Conservation (phyloP, 2,888 invertebrate genomes). For the Empis livida region DNA sequence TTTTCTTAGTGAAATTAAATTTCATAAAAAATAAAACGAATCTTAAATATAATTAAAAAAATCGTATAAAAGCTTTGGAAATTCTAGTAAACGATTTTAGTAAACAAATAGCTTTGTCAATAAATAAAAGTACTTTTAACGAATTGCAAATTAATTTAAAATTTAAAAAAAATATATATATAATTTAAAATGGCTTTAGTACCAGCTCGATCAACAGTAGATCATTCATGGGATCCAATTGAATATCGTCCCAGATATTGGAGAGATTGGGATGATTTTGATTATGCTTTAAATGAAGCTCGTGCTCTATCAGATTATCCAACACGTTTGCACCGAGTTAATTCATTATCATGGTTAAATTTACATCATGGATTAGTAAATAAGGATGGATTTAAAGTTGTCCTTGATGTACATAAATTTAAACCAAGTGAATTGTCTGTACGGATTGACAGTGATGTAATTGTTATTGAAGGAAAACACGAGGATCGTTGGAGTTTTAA, state of each 20-base stretch:
- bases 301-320: background rate
- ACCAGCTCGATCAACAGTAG: background rate
- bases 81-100: background rate
- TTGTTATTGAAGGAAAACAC: constrained; percentile 57
- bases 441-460: constrained; percentile 49
- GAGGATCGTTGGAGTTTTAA: constrained; percentile 58
- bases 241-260: constrained; percentile 1
- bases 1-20: too few relatives aligned
- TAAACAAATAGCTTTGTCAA: background rate
- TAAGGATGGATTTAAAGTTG: constrained; percentile 5
- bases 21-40: too few relatives aligned
- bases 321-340: background rate
- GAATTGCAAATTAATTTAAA: background rate
- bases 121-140: background rate
- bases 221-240: background rate
- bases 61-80: background rate
- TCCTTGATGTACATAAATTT: constrained; percentile 35
- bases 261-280: constrained; percentile 2
- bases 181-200: background rate
- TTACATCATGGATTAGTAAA: background rate
- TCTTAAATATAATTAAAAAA: background rate
- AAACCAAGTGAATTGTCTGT: constrained; percentile 55
- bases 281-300: background rate
- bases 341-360: constrained; percentile 1
- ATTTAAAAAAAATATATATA: background rate